These are phyloP conservation scores for Haemorhous mexicanus DNA, from an alignment of 2,113 vertebrate species.

Conservation along the genomic window DNA sequence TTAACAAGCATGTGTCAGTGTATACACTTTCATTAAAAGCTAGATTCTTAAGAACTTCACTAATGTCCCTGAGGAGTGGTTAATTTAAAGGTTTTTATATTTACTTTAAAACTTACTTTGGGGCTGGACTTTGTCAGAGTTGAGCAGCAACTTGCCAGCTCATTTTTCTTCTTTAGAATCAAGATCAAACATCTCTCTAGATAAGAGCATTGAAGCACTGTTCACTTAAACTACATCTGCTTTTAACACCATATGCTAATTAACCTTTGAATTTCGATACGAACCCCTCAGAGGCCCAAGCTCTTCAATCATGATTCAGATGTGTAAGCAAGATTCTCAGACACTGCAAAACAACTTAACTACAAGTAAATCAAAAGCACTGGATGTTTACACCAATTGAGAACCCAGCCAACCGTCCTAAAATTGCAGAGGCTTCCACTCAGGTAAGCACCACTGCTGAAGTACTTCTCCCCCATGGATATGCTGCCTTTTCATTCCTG, in stretches of 20 bases:
- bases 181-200: neutral
- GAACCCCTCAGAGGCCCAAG: neutral
- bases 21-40: neutral
- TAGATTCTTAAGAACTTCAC: neutral
- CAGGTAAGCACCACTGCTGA: neutral
- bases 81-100: neutral
- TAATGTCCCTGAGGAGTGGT: neutral
- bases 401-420: neutral
- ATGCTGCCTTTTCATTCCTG: neutral
- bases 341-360: neutral
- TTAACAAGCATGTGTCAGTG: neutral
- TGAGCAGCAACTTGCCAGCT: neutral
- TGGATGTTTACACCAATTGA: constrained; percentile 4
- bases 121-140: neutral
- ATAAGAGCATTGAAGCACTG: neutral
- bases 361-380: neutral
- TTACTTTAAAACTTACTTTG: neutral
- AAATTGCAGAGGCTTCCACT: neutral
- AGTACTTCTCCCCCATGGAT: neutral
- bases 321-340: neutral
- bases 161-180: neutral
- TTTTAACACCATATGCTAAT: constrained; percentile 8
- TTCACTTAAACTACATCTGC: neutral
- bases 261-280: neutral
- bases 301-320: neutral